Evolutionary conservation across 2,888 invertebrate species (phyloP).

Genomic region (Cecidostiba fungosa): DNA sequence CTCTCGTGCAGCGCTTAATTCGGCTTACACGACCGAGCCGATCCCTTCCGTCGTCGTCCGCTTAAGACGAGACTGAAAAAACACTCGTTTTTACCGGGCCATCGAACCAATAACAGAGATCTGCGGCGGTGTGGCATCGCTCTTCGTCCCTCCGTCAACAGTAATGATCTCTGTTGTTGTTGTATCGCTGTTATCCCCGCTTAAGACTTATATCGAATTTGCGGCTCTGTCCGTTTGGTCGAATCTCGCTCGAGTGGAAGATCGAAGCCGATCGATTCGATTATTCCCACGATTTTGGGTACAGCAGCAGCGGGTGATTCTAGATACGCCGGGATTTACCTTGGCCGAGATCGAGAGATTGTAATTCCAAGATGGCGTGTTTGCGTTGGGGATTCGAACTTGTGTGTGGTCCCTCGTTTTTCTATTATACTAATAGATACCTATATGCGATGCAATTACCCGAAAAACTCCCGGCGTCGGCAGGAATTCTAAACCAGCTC

Average conservation of each 20-base stretch:
- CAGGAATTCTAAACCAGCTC: neutral
- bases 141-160: conserved; percentile 30
- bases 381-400: neutral
- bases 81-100: conserved; percentile 38
- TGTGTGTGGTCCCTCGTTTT: conserved; percentile 41
- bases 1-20: conserved; percentile 66
- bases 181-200: conserved; percentile 19
- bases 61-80: conserved; percentile 54
- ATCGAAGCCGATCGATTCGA: conserved; percentile 38
- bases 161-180: conserved; percentile 57
- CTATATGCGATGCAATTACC: neutral
- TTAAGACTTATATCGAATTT: conserved; percentile 47
- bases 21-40: conserved; percentile 67
- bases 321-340: conserved; percentile 27
- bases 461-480: neutral
- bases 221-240: neutral
- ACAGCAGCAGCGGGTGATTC: neutral
- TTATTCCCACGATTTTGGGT: conserved; percentile 58
- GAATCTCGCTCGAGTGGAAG: conserved; percentile 32
- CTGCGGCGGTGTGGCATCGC: neutral
- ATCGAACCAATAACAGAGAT: conserved; percentile 67
- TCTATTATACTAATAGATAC: too few species aligned
- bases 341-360: conserved; percentile 38
- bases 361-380: neutral
- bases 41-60: conserved; percentile 52